A percentile compares a stretch with the other conserved stretches of the same genome.
Evolutionary conservation across 2,888 invertebrate species (phyloP).

Genomic region (Thysanoteuthis rhombus): DNA sequence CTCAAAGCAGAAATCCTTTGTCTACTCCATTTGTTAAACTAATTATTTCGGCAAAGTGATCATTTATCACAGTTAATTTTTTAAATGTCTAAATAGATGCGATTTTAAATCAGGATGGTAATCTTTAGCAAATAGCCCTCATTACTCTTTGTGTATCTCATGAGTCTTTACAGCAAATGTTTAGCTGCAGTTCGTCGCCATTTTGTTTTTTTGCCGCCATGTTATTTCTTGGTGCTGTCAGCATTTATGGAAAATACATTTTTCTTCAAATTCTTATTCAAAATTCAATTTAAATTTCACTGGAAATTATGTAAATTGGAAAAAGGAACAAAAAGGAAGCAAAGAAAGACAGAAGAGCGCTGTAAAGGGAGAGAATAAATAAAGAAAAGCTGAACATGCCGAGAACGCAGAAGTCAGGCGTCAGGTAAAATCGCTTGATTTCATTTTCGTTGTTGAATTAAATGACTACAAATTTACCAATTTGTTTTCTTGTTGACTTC

Average conservation of each 20-base stretch:
- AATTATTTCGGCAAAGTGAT: neutral
- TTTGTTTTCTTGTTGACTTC: neutral
- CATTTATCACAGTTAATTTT: neutral
- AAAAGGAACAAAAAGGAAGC: neutral
- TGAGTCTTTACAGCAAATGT: neutral
- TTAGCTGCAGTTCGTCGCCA: neutral
- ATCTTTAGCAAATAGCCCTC: neutral
- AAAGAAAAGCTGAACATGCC: too few species aligned
- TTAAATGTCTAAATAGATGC: neutral
- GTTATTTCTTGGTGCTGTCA: neutral
- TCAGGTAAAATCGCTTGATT: neutral
- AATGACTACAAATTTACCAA: neutral
- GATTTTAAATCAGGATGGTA: neutral
- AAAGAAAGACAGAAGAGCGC: neutral
- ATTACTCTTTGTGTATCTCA: neutral
- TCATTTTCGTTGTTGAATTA: neutral
- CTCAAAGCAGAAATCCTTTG: too few species aligned
- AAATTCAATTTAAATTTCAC: constrained; percentile 12
- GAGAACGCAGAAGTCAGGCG: neutral
- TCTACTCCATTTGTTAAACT: neutral
- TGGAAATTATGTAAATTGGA: neutral
- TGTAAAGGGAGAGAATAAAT: neutral
- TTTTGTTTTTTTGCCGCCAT: too few species aligned
- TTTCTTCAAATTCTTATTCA: neutral
- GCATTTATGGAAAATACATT: neutral